Base-by-base conservation (phyloP, 1,140 invertebrate genomes). In the Phenacoccus solenopsis region DNA sequence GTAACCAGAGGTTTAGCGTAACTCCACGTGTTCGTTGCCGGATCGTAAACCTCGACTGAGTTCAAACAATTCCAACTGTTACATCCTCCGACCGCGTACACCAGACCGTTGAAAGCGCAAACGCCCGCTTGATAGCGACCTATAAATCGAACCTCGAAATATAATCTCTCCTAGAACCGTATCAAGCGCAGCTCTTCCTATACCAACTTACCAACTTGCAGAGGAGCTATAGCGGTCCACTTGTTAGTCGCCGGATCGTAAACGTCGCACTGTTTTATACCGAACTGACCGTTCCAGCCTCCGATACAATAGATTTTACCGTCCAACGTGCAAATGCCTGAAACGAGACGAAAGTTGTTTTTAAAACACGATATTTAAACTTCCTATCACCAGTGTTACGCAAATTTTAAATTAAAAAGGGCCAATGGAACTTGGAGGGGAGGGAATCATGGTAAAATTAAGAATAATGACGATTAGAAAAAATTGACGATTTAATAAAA, bases 41-140 rank as follows among this genome's bases (percentile, higher is more conserved):
- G 85, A 77, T 89, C 85, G 77, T 88, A 90, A 24, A 82, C 78
- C 77, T 90, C 89, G 38, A 88, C 87, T 1, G 85, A 84, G 67
- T 82, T 85, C n/a, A 91, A 78, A 73, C 89, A 89, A 77, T 87
- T 87, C 83, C 88, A 90, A 38, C 88, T 87, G 80, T 92, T 89
- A 78, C 88, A 91, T 24, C 90, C 91, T 69, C 90, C 91, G 30
- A 90, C 86, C 20, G 85, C 89, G 81, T 88, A 91, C 21, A 91
- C 81, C 72, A 83, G 81, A 56, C 84, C 85, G 72, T 84, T 82
- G 76, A 86, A 84, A 69, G 85, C 80, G 25, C 85, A 85, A n/a
- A 87, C 83, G 35, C 87, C 89, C 25, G 89, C 86, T 80, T 94
- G 91, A 75, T 89, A 92, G 22, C 91, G 85, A 13, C 87, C 88